These are phyloP conservation scores for Caenorhabditis becei DNA, from an alignment of 2,888 invertebrate genomes.

Conservation along the genomic window DNA sequence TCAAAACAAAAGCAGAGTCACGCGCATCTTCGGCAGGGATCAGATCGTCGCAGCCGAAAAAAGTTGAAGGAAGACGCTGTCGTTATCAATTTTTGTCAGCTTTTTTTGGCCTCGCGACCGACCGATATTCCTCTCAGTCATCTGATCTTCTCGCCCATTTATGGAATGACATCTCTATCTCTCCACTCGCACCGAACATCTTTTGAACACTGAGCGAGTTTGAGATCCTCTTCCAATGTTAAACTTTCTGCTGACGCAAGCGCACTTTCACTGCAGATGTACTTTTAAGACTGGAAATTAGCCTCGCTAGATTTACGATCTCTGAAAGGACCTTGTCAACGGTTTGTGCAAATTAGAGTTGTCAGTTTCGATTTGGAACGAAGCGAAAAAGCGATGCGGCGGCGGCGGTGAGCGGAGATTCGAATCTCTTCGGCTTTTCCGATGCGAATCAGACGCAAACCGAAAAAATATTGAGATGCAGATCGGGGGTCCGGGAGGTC, in stretches of 20 bases:
- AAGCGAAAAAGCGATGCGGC: not conserved
- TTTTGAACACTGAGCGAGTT: conserved; percentile 18
- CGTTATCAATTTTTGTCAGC: conserved; percentile 56
- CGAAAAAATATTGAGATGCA: conserved; percentile 1
- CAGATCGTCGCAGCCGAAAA: not conserved
- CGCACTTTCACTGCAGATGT: conserved; percentile 28
- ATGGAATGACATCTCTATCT: conserved; percentile 7
- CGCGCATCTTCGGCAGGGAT: conserved; percentile 18
- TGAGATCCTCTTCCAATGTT: conserved; percentile 7
- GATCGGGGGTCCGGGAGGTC: conserved; percentile 10
- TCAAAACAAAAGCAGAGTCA: conserved; percentile 26
- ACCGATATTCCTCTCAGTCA: conserved; percentile 11
- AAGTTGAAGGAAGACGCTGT: conserved; percentile 17
- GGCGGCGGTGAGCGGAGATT: not conserved
- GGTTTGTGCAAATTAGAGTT: conserved; percentile 39
- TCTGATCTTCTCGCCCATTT: conserved; percentile 20
- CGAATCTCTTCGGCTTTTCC: not conserved
- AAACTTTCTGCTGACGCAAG: conserved; percentile 33
- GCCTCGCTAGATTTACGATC: conserved; percentile 24
- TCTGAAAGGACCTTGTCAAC: conserved; percentile 13
- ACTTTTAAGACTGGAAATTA: conserved; percentile 16
- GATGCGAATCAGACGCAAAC: not conserved
- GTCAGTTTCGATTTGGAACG: conserved; percentile 22
- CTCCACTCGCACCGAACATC: conserved; percentile 1
- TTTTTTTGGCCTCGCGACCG: conserved; percentile 23